Conservation (phyloP, 35 echinoderm and acorn worm genomes). For the Heliocidaris tuberculata region DNA sequence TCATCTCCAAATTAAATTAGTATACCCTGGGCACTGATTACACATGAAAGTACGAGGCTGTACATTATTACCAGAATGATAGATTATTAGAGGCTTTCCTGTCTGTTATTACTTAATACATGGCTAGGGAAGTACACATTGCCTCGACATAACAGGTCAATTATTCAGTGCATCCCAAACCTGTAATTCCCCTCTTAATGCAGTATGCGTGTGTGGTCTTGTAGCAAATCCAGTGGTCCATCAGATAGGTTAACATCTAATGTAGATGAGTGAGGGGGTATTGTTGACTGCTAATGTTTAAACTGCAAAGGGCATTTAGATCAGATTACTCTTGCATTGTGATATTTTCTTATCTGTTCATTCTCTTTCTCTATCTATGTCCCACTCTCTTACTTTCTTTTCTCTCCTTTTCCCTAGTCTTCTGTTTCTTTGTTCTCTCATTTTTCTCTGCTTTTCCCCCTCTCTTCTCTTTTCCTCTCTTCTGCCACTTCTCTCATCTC, state of each 20-base stretch:
- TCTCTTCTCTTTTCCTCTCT: background rate
- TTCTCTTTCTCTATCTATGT: background rate
- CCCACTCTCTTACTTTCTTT: background rate
- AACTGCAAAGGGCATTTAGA: constrained; percentile 1
- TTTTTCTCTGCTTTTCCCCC: background rate
- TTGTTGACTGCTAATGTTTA: constrained; percentile 18
- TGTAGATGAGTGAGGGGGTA: background rate
- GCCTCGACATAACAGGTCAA: background rate
- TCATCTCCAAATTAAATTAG: background rate
- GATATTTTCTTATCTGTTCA: background rate
- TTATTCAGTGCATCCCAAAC: background rate
- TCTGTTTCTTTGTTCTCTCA: background rate
- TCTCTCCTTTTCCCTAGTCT: background rate
- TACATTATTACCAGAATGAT: background rate
- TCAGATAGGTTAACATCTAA: constrained; percentile 11
- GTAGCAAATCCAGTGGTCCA: background rate
- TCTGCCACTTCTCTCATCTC: background rate
- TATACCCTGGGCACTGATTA: background rate
- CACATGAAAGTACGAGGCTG: background rate
- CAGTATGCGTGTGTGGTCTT: background rate
- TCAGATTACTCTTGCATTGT: background rate
- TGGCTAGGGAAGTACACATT: background rate
- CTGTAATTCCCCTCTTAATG: background rate
- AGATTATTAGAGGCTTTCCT: background rate
- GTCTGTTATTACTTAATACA: background rate